These are phyloP conservation scores for Atopsyche davidsoni DNA, from an alignment of 1,140 invertebrate genomes.

Conservation along the genomic window DNA sequence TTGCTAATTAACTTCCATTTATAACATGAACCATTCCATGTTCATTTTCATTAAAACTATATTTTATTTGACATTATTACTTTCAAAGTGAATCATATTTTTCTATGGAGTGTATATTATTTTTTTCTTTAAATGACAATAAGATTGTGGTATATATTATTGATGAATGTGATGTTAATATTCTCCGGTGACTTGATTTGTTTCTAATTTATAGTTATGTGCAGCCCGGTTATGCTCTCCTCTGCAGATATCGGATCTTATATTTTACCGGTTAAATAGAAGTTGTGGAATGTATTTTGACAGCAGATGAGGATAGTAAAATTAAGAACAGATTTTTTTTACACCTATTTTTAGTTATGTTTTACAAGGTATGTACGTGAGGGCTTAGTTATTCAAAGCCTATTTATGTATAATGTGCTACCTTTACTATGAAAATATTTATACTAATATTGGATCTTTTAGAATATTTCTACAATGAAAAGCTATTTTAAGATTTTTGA, in stretches of 20 bases:
- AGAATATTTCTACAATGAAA: too few species aligned
- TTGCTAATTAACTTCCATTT: too few species aligned
- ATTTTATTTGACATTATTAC: not conserved
- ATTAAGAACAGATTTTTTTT: not conserved
- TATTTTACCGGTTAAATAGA: constrained; percentile 16
- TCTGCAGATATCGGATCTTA: constrained; percentile 14
- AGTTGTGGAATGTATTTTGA: not conserved
- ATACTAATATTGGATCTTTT: not conserved
- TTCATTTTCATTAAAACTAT: not conserved
- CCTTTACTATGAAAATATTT: too few species aligned
- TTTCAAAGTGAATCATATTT: not conserved
- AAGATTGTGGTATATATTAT: not conserved
- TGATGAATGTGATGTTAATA: not conserved
- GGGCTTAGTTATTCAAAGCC: too few species aligned
- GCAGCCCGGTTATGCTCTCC: constrained; percentile 22
- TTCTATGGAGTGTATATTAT: not conserved
- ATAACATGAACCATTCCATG: too few species aligned
- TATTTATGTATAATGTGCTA: too few species aligned
- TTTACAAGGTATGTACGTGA: not conserved
- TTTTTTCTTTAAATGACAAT: not conserved
- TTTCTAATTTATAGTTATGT: constrained; percentile 25
- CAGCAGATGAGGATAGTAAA: not conserved
- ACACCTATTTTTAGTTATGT: not conserved
- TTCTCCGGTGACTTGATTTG: not conserved
- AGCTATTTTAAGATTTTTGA: too few species aligned